A percentile compares a stretch with the other conserved stretches of the same genome.
Conservation (phyloP, 2,888 invertebrate species). For the Lasioglossum malachurum region DNA sequence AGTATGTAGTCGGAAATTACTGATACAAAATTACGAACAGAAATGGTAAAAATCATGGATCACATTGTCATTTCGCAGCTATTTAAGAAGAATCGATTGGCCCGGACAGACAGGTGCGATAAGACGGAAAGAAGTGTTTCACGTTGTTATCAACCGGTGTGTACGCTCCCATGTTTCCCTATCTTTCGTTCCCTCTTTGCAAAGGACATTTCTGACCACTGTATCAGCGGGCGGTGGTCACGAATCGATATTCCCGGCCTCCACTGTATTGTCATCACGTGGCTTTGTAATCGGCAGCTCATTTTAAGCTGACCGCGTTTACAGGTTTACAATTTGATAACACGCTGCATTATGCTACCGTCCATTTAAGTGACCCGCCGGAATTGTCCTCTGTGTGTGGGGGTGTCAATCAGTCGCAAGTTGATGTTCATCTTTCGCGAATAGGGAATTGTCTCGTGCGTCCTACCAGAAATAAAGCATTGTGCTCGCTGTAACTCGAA, state of each 20-base stretch:
- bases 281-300: conserved; percentile 46
- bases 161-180: conserved; percentile 38
- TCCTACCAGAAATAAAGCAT: neutral
- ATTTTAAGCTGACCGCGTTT: conserved; percentile 62
- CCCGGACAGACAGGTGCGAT: neutral
- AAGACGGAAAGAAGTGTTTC: conserved; percentile 28
- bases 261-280: conserved; percentile 55
- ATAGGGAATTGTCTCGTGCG: neutral
- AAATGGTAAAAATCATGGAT: no score
- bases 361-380: conserved; percentile 16
- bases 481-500: neutral
- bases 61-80: no score
- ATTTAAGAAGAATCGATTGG: no score
- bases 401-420: neutral
- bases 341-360: neutral
- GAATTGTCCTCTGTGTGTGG: neutral
- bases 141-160: conserved; percentile 47
- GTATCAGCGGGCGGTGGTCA: conserved; percentile 49
- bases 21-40: neutral
- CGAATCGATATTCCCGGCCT: conserved; percentile 68
- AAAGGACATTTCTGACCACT: conserved; percentile 39
- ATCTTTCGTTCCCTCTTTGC: conserved; percentile 44
- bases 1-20: no score
- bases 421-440: neutral
- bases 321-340: conserved; percentile 50